A percentile compares a stretch with the other conserved stretches of the same genome.
These are phyloP conservation scores for Malacoraja senta DNA, from an alignment of 2,797 vertebrate species.

Conservation along the genomic window DNA sequence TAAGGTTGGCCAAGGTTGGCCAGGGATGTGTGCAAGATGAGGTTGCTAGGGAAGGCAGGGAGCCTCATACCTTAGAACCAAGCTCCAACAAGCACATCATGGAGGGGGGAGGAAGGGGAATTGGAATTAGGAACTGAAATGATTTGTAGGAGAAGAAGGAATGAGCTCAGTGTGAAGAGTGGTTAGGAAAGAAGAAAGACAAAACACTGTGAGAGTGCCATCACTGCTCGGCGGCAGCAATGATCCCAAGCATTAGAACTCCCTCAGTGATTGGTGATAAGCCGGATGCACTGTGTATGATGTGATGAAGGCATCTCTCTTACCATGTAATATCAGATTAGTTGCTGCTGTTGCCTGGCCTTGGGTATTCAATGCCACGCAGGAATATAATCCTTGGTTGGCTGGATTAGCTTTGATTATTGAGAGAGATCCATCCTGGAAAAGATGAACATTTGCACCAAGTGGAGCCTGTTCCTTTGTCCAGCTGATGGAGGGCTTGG, in stretches of 20 bases:
- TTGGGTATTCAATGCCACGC: conserved; percentile 58
- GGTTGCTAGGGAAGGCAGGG: background rate
- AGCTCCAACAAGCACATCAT: background rate
- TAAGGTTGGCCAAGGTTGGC: background rate
- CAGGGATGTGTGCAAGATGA: background rate
- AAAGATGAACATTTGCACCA: conserved; percentile 42
- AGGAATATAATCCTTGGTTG: conserved; percentile 63
- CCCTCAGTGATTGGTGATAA: background rate
- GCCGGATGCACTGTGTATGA: too few species aligned
- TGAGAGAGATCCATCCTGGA: conserved; percentile 54
- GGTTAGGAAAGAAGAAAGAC: background rate
- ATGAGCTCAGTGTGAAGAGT: background rate
- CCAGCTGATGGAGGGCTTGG: conserved; percentile 66
- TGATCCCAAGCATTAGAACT: background rate
- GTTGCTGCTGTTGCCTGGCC: conserved; percentile 62
- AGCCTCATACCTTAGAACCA: background rate
- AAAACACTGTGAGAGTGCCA: background rate
- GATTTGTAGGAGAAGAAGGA: background rate
- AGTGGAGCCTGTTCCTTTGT: conserved; percentile 59
- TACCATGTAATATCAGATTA: conserved; percentile 60
- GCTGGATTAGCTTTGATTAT: conserved; percentile 54
- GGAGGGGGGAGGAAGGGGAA: background rate
- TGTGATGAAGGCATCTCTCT: conserved; percentile 31
- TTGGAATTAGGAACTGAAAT: background rate
- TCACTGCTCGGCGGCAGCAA: background rate